Evolutionary conservation across 2,888 invertebrate genomes (phyloP).

Genomic region (Zygothrica quintamaculata): DNA sequence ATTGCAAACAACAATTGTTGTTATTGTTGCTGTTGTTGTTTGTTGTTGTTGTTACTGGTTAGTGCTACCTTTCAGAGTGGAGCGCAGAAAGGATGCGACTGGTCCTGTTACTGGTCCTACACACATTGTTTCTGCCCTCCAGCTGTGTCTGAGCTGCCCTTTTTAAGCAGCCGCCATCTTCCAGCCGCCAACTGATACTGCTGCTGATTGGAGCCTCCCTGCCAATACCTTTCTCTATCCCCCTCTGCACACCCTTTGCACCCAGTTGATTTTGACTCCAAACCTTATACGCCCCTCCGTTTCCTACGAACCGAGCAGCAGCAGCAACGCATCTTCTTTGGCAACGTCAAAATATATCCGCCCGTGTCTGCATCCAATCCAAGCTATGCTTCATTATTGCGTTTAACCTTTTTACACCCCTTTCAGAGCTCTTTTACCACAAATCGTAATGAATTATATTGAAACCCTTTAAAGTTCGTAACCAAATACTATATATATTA

Average conservation of each 20-base stretch:
- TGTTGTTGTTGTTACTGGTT: conserved; percentile 27
- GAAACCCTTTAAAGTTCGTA: too few relatives aligned
- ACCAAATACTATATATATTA: too few relatives aligned
- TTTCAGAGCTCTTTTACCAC: conserved; percentile 7
- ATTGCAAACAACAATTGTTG: conserved; percentile 67
- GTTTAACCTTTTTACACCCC: conserved; percentile 4
- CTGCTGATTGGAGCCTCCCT: conserved; percentile 39
- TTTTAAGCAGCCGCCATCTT: conserved; percentile 32
- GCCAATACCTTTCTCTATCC: background rate
- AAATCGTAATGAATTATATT: too few relatives aligned
- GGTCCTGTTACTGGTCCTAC: conserved; percentile 33
- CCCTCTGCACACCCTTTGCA: conserved; percentile 30
- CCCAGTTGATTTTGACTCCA: conserved; percentile 64
- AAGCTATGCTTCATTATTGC: conserved; percentile 62
- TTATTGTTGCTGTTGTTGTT: conserved; percentile 34
- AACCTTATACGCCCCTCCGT: conserved; percentile 70
- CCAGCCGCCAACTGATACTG: conserved; percentile 38
- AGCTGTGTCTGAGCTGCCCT: conserved; percentile 63
- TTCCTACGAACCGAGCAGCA: conserved; percentile 49
- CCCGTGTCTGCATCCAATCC: conserved; percentile 77
- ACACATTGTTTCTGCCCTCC: conserved; percentile 59
- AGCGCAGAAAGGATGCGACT: conserved; percentile 69
- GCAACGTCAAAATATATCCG: conserved; percentile 79
- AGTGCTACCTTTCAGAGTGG: conserved; percentile 66
- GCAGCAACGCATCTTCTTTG: conserved; percentile 71